Percentiles rank a stretch among this genome's conserved stretches.
phyloP scores from a whole-genome alignment of 2,113 vertebrate species.

The Lagopus leucura region DNA sequence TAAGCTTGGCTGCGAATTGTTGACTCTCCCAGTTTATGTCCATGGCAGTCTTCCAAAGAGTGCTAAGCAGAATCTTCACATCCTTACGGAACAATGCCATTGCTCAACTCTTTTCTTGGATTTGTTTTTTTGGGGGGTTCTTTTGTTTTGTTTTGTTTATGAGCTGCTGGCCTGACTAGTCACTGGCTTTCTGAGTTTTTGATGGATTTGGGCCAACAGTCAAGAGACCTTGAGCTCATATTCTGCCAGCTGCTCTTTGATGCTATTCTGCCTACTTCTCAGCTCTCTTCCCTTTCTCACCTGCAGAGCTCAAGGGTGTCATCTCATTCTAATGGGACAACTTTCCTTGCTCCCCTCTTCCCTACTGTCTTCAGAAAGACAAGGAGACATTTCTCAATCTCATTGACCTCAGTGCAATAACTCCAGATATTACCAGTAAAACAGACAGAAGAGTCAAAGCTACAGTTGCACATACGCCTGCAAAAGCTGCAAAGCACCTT shows the following conservation, averaged over 20 bases:
- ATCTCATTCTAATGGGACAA: not conserved
- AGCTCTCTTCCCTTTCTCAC: not conserved
- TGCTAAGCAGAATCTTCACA: not conserved
- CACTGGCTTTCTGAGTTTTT: not conserved
- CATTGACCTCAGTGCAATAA: not conserved
- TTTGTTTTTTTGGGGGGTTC: not conserved
- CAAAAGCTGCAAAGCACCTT: not conserved
- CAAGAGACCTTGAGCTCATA: slow-evolving; percentile 46
- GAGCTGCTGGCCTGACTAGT: not conserved
- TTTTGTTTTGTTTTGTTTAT: not conserved
- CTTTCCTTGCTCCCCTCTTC: not conserved
- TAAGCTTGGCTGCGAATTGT: accelerated
- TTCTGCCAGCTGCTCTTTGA: slow-evolving; percentile 9
- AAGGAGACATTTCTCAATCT: not conserved
- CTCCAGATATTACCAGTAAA: not conserved
- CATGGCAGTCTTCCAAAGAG: not conserved
- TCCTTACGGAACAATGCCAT: not conserved
- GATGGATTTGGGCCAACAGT: slow-evolving; percentile 29
- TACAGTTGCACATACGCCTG: not conserved
- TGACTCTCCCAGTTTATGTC: not conserved
- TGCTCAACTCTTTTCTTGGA: not conserved
- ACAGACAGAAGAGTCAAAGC: not conserved
- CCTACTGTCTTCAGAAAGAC: not conserved
- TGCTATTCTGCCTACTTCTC: not conserved
- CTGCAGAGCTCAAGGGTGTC: not conserved